phyloP scores from a whole-genome alignment of 2,888 invertebrate genomes.

The Pyrocoelia pectoralis region DNA sequence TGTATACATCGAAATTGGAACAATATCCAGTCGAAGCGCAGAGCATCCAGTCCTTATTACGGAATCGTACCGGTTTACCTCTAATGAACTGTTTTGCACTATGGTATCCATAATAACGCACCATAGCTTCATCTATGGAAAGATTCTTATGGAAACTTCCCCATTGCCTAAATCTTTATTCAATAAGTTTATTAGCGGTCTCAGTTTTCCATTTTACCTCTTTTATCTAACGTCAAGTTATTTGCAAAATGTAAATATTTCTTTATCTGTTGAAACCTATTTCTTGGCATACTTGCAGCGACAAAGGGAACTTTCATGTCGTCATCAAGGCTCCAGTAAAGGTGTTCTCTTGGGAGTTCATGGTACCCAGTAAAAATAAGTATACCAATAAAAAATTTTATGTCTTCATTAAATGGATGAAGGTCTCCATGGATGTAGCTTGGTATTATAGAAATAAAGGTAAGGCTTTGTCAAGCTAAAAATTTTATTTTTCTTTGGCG shows the following conservation, averaged over 20 bases:
- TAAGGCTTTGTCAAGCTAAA: too few relatives aligned
- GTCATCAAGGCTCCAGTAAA: constrained; percentile 18
- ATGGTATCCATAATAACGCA: constrained; percentile 41
- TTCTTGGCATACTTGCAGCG: constrained; percentile 1
- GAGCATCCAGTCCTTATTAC: constrained; percentile 45
- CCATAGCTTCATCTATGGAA: constrained; percentile 43
- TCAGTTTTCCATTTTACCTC: constrained; percentile 12
- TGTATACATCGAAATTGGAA: constrained; percentile 39
- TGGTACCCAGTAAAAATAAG: constrained; percentile 30
- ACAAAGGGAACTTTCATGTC: constrained; percentile 39
- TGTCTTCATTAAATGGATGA: too few relatives aligned
- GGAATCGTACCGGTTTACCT: constrained; percentile 46
- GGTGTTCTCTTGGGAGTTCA: constrained; percentile 14
- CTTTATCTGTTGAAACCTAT: constrained; percentile 23
- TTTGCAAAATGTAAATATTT: constrained; percentile 12
- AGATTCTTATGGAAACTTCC: constrained; percentile 37
- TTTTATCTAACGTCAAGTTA: neutral
- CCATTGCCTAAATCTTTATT: constrained; percentile 36
- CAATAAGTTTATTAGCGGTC: constrained; percentile 29
- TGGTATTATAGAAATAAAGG: too few relatives aligned
- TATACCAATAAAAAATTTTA: constrained; percentile 13
- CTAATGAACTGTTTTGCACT: constrained; percentile 43
- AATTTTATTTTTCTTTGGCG: too few relatives aligned
- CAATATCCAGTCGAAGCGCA: constrained; percentile 42
- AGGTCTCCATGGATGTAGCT: too few relatives aligned